phyloP scores from a whole-genome alignment of 1,140 invertebrate genomes.

The Bombus huntii region DNA sequence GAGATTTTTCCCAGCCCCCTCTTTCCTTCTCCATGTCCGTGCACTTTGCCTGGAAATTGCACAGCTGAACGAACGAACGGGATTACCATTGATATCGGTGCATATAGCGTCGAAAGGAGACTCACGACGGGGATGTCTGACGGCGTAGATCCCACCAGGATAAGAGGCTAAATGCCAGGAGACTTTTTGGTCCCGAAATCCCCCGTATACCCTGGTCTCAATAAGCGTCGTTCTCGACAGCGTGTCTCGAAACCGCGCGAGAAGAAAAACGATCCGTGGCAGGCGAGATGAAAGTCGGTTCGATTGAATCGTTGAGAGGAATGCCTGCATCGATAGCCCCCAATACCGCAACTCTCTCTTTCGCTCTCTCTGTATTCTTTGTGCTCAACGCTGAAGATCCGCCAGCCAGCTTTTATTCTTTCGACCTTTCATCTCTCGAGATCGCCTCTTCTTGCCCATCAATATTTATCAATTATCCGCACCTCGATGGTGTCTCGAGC shows the following conservation, averaged over 20 bases:
- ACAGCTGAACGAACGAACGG: neutral
- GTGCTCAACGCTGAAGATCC: neutral
- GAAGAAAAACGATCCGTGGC: neutral
- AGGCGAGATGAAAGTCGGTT: conserved; percentile 54
- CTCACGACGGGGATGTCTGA: neutral
- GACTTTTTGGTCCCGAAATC: neutral
- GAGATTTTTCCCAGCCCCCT: conserved; percentile 22
- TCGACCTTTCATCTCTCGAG: conserved; percentile 32
- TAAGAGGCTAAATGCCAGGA: neutral
- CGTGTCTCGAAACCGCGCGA: neutral
- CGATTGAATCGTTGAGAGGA: conserved; percentile 64
- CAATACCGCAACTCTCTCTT: conserved; percentile 46
- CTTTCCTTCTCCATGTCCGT: neutral
- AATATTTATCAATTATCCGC: conserved; percentile 54
- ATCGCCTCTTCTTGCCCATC: conserved; percentile 26
- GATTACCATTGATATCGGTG: neutral
- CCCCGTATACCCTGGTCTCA: neutral
- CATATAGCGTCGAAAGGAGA: neutral
- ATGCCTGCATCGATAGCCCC: conserved; percentile 43
- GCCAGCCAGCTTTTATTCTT: conserved; percentile 30
- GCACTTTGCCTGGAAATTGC: neutral
- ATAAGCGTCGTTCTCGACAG: conserved; percentile 26
- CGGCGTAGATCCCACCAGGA: neutral
- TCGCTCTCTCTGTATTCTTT: neutral
- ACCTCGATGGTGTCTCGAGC: conserved; percentile 11